Evolutionary conservation across 2,797 vertebrate species (phyloP), one percentile per base, ranked within the genome.

Genomic region (Rhodeus uyekii): DNA sequence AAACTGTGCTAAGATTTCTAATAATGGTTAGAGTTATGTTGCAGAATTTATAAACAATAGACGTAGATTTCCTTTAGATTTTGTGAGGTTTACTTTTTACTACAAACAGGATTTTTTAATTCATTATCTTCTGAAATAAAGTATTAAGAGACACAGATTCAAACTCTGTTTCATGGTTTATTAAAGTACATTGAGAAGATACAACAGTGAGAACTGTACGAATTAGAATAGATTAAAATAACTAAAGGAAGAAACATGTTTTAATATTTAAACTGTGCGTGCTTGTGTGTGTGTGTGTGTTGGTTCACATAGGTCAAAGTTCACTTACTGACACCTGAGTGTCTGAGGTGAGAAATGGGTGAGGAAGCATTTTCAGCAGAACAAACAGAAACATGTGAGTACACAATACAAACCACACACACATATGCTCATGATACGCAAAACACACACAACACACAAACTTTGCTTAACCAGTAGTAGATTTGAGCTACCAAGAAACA

Each of bases 261-360:
- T 72, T 75, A 60, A 79, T 69, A 24, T 71, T 80, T 80, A 80
- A 71, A 80, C 24, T 36, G 14, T 29, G 36, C 39, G 50, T 24
- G 69, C 12, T 18, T 13, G 69, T 13, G 34, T 9, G 46, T 7
- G 60, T 36, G 60, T 6, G 32, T 60, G 32, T 38, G 18, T 10
- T 44, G 27, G 78, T 60, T 71, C 29, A 61, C 34, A 14, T 36
- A 4, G 78, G 55, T 46, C 55, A 72, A 80, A 80, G 78, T 72
- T 71, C 67, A 34, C 22, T 79, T 61, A 50, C 3, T 48, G 42
- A 44, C 42, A 32, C 55, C 29, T 32, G 68, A 71, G 16, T 22
- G 2, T 46, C 29, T 4, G 24, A 42, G 27, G 24, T 65, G 19
- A 80, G 55, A 27, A 61, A 80, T 80, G 78, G 38, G 6, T 36